phyloP scores from a whole-genome alignment of 2,113 vertebrate genomes.

The Asarcornis scutulata region DNA sequence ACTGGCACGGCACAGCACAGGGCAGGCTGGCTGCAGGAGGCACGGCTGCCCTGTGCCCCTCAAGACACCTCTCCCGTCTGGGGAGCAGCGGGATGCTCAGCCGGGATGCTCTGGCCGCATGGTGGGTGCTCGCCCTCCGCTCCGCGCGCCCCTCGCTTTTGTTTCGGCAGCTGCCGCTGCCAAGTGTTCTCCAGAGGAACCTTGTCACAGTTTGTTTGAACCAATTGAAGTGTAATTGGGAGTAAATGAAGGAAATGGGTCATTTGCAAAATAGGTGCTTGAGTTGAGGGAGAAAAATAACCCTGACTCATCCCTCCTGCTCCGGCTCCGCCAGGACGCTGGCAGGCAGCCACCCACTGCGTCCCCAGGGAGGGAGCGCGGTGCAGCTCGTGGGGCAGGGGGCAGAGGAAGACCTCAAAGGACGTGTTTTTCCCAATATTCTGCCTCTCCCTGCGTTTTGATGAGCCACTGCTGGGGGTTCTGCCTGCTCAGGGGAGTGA shows the following conservation, averaged over 20 bases:
- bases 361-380: not conserved
- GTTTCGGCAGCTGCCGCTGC: not conserved
- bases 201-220: not conserved
- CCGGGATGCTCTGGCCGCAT: too few relatives aligned
- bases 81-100: too few relatives aligned
- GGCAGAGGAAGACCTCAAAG: not conserved
- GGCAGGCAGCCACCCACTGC: rapidly evolving
- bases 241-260: constrained; percentile 4
- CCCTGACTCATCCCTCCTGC: not conserved
- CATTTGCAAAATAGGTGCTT: not conserved
- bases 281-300: not conserved
- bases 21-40: not conserved
- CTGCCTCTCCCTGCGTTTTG: not conserved
- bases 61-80: not conserved
- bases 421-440: rapidly evolving
- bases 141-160: not conserved
- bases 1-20: not conserved
- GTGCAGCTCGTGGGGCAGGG: not conserved
- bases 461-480: not conserved
- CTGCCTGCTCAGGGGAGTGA: not conserved
- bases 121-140: not conserved
- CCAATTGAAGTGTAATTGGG: not conserved
- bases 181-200: not conserved
- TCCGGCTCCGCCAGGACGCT: not conserved
- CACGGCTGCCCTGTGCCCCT: not conserved